Evolutionary conservation across 2,113 vertebrate species (phyloP), one percentile per base, ranked within the genome.

Genomic region (Catharus fuscescens): DNA sequence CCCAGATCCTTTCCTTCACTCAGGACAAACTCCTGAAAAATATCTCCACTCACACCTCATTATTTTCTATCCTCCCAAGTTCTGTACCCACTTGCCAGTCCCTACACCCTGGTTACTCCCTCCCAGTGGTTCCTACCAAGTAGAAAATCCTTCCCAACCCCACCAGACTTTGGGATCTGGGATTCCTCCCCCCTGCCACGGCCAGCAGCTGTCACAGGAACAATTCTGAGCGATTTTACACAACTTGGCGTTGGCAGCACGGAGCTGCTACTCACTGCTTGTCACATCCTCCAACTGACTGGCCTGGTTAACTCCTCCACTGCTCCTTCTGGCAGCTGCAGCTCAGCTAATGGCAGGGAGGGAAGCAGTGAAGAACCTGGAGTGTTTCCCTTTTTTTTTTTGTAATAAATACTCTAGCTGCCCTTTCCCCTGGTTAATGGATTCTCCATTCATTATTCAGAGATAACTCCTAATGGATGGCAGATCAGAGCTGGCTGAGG

Each of bases 371-470:
- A 86, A 72, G 23, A 61, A 77, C 50, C n/a, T 12, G 15, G 10
- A 50, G 44, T 8, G 29, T 16, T 52, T 9, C 26, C 36, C 2
- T 18, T 21, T 3, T 3, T 8, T 5, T 25, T 62, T 8, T 5
- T 25, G 57, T 2, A 44, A 29, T 45, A 83, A 53, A 77, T 25
- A 31, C 86, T 59, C 0, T 1, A 45, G 44, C 57, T 92, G 95
- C 73, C 92, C 95, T 96, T 90, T 96, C 76, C 72, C 88, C 91
- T n/a, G 6, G 81, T 70, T 94, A 96, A 97, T 97, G 95, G 92
- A 38, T 73, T 86, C 90, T 12, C 88, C 96, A 97, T 97, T 94
- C 95, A 96, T 97, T 97, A 97, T 95, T 97, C 96, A 97, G 88
- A 95, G 92, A 65, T 64, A 86, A 80, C 79, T 70, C 85, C 29